Evolutionary conservation across 1,140 invertebrate species (phyloP).

Genomic region (Pseudomyrmex cubaensis): DNA sequence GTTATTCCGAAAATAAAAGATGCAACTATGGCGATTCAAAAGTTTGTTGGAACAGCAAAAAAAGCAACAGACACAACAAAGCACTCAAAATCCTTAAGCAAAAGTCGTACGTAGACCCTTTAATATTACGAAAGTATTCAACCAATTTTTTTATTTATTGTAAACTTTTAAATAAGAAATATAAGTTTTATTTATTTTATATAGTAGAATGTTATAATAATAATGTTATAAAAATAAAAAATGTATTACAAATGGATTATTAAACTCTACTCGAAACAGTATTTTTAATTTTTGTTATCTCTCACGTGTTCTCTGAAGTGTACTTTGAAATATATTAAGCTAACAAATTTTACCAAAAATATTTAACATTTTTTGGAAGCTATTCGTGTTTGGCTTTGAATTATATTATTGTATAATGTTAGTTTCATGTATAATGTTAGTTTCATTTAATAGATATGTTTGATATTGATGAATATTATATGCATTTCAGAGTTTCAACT

Average conservation of each 20-base stretch:
- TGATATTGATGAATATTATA: not conserved
- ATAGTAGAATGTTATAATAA: not conserved
- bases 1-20: constrained; percentile 4
- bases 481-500: constrained; percentile 7
- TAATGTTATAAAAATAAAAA: too few species aligned
- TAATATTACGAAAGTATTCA: not conserved
- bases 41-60: not conserved
- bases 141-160: not conserved
- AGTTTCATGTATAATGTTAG: not conserved
- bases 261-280: too few species aligned
- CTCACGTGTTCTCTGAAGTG: constrained; percentile 2
- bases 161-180: constrained; percentile 5
- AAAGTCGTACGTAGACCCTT: not conserved
- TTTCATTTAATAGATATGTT: not conserved
- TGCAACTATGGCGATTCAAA: not conserved
- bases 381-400: not conserved
- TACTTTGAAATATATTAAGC: not conserved
- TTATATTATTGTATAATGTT: constrained; percentile 8
- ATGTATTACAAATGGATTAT: too few species aligned
- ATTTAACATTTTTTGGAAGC: constrained; percentile 14
- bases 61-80: not conserved
- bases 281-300: not conserved
- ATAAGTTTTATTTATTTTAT: constrained; percentile 8
- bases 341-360: not conserved
- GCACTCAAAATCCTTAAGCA: not conserved